Percentiles rank a stretch among this genome's conserved stretches.
These are phyloP conservation scores for Heliornis fulica DNA, from an alignment of 2,113 vertebrate species.

Conservation along the genomic window DNA sequence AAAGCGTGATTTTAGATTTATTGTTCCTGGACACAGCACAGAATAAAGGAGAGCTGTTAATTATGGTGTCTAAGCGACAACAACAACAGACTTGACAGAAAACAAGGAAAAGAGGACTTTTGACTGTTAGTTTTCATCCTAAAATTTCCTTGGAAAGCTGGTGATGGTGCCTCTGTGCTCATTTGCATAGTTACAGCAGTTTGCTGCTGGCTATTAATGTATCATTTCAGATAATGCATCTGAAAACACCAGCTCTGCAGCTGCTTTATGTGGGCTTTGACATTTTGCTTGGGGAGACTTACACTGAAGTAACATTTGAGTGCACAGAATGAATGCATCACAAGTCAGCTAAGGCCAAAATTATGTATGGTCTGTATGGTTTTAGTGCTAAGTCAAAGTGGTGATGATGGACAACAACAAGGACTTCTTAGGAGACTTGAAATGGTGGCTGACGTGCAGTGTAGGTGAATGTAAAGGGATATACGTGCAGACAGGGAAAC, in stretches of 20 bases:
- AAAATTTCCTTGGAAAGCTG: not conserved
- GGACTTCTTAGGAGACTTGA: not conserved
- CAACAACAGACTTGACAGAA: not conserved
- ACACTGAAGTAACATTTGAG: not conserved
- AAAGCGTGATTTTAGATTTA: not conserved
- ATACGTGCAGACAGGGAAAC: accelerated
- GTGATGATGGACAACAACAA: not conserved
- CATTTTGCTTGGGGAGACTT: not conserved
- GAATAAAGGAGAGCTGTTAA: not conserved
- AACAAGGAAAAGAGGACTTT: not conserved
- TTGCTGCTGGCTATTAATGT: not conserved
- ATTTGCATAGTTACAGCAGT: not conserved
- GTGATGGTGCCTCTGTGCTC: not conserved
- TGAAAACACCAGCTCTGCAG: not conserved
- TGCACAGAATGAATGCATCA: not conserved
- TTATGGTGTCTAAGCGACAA: not conserved
- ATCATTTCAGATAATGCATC: not conserved
- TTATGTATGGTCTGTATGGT: not conserved
- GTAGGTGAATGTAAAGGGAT: not conserved
- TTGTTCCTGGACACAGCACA: not conserved
- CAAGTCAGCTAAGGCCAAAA: not conserved
- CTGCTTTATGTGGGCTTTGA: not conserved
- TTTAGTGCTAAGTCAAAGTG: not conserved
- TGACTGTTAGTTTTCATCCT: not conserved
- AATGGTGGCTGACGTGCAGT: not conserved